Base-by-base conservation (phyloP, 2,797 vertebrate genomes). In the Poeciliopsis paucimaculata region DNA sequence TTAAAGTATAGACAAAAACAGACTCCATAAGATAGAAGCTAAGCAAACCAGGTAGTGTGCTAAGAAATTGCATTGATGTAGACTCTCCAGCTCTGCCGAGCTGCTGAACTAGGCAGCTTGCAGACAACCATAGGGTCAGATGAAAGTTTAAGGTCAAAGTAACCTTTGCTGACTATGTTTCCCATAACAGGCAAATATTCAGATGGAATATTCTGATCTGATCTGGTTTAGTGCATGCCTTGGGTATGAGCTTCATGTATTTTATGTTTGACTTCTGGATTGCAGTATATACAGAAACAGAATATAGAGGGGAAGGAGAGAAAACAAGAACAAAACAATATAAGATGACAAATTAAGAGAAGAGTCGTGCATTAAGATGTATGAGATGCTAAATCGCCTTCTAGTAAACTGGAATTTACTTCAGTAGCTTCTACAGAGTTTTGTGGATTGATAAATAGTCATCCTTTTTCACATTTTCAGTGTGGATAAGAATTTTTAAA, bases 181-280 rank as follows among this genome's bases (percentile, higher is more conserved):
- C 66, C 66, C 10, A n/a, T 26, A 43, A 45, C 66, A 70, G 66
- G 66, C 11, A 70, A 70, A 70, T 70, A 70, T 70, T 70, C 26
- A 70, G 41, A 43, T 15, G 4, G 66, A 70, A 70, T 43, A 13
- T n/a, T 70, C 39, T 70, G 23, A 70, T 26, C 6, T 70, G 66
- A 43, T 68, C 23, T 41, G 41, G 66, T 70, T 70, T 18, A 41
- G 64, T 45, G 41, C 43, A n/a, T 68, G 11, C 1, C 23, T 41
- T 26, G 36, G 20, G 20, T 13, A 68, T 41, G 36, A 68, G 26
- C 23, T 43, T 34, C 66, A 70, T 70, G 41, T 8, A n/a, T 70
- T 41, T 26, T n/a, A 23, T 39, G 66, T 70, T 70, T 70, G 36
- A 41, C 39, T 70, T 41, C 39, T 41, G 66, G 41, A 70, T 45